These are phyloP conservation scores for Tichodroma muraria DNA, from an alignment of 2,113 vertebrate genomes.

Conservation along the genomic window DNA sequence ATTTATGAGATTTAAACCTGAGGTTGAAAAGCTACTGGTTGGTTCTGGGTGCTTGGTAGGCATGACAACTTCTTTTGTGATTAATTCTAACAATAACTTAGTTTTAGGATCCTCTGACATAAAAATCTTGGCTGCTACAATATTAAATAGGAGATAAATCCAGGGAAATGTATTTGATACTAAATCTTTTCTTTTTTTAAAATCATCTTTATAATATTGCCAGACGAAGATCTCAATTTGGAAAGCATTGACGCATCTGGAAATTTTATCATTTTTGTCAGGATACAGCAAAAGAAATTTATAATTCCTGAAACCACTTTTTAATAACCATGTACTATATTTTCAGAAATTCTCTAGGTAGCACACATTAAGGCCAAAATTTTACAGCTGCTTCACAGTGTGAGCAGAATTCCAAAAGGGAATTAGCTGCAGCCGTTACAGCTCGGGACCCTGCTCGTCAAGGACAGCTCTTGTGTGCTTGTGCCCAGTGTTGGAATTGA, in stretches of 20 bases:
- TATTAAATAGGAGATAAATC: slow-evolving; percentile 30
- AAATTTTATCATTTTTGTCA: not conserved
- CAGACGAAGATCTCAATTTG: not conserved
- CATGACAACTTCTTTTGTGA: not conserved
- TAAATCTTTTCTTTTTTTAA: not conserved
- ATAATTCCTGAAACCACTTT: not conserved
- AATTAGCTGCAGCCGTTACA: not conserved
- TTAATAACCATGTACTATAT: not conserved
- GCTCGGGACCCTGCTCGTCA: not conserved
- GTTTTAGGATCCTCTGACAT: slow-evolving; percentile 27
- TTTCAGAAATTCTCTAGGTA: not conserved
- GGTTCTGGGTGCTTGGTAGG: not conserved
- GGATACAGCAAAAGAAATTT: not conserved
- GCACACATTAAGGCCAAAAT: not conserved
- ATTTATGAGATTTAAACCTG: not conserved
- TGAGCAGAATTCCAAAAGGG: not conserved
- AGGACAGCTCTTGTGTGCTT: not conserved
- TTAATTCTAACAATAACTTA: slow-evolving; percentile 40
- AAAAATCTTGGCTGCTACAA: not conserved
- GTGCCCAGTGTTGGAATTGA: not conserved
- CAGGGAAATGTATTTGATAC: not conserved
- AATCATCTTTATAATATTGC: not conserved
- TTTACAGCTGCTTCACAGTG: not conserved
- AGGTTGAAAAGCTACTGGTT: not conserved
- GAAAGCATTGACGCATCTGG: not conserved